Conservation (phyloP, 2,113 vertebrate species). For the Crotalus viridis region DNA sequence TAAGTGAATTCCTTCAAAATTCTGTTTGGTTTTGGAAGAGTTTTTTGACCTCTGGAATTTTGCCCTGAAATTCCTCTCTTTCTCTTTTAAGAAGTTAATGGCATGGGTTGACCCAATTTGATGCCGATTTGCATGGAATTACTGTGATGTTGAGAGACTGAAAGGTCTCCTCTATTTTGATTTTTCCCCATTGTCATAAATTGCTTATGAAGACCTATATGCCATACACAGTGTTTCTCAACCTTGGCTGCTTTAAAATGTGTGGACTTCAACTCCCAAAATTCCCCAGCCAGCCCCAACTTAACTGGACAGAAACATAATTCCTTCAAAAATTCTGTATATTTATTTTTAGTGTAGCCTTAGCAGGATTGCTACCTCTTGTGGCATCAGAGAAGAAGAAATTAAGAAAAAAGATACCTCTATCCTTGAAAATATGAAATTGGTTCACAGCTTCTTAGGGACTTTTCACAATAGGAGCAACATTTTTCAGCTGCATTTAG, state of each 20-base stretch:
- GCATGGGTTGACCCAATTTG: not conserved
- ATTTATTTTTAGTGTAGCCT: not conserved
- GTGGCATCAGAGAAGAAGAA: not conserved
- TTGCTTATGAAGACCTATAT: not conserved
- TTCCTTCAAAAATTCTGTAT: constrained; percentile 25
- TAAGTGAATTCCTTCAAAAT: not conserved
- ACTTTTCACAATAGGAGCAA: not conserved
- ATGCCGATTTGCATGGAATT: not conserved
- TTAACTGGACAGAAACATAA: not conserved
- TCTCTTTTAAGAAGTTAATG: constrained; percentile 1
- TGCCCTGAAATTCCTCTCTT: not conserved
- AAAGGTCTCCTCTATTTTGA: constrained; percentile 24
- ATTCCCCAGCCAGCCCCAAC: not conserved
- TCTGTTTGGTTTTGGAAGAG: not conserved
- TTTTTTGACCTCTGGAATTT: not conserved
- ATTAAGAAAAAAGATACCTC: constrained; percentile 7
- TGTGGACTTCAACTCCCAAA: not conserved
- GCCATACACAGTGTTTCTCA: not conserved
- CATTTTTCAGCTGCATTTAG: not conserved
- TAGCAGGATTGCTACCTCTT: not conserved
- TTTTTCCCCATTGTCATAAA: constrained; percentile 33
- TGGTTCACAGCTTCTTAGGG: not conserved
- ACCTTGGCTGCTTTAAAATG: not conserved
- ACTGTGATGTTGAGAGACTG: not conserved
- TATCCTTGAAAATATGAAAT: constrained; percentile 2